phyloP scores from a whole-genome alignment of 2,113 vertebrate genomes.

The Sebastes schlegelii region DNA sequence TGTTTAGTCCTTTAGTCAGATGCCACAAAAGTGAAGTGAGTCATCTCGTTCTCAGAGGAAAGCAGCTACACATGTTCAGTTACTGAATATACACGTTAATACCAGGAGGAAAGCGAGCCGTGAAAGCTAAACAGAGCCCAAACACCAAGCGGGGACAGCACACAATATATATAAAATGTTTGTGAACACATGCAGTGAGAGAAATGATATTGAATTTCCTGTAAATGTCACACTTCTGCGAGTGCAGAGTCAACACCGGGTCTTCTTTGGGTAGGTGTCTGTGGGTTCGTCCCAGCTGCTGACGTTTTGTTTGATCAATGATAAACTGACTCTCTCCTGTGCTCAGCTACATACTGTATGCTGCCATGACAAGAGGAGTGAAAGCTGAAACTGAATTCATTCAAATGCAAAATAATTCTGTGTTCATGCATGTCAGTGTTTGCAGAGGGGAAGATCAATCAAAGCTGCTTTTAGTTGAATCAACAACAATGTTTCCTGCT shows the following conservation, averaged over 20 bases:
- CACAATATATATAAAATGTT: neutral
- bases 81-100: neutral
- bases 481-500: neutral
- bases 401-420: neutral
- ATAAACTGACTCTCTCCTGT: neutral
- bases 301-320: conserved; percentile 19
- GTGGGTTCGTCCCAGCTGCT: conserved; percentile 9
- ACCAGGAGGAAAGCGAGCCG: neutral
- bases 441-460: neutral
- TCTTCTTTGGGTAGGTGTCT: neutral
- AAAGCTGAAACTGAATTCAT: neutral
- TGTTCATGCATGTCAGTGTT: conserved; percentile 25
- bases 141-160: neutral
- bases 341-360: neutral
- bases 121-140: neutral
- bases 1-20: no score
- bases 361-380: neutral
- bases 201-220: neutral
- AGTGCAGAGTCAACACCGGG: neutral
- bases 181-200: neutral
- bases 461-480: neutral
- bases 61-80: neutral
- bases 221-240: neutral
- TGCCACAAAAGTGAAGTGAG: no score
- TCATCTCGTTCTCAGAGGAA: neutral